Percentiles rank a stretch among this genome's conserved stretches.
phyloP scores from a whole-genome alignment of 1,140 invertebrate genomes.

The Episyrphus balteatus region DNA sequence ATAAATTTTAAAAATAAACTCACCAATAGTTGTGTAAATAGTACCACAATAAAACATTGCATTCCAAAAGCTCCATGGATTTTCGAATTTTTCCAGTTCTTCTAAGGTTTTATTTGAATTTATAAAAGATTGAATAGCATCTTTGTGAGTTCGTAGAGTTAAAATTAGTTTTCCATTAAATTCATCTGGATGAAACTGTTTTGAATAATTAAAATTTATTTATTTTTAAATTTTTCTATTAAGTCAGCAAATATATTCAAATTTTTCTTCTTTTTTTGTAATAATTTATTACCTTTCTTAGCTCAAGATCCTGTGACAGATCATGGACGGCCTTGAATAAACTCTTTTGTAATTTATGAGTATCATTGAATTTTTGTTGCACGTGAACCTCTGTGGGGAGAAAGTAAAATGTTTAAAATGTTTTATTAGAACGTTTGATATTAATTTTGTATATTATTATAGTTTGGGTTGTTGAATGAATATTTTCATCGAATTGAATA shows the following conservation, averaged over 20 bases:
- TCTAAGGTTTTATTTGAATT: constrained; percentile 8
- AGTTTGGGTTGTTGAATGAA: no score
- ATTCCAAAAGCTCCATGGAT: constrained; percentile 80
- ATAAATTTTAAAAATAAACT: constrained; percentile 33
- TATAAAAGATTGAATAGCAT: constrained; percentile 16
- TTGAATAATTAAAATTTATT: not conserved
- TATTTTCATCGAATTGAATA: no score
- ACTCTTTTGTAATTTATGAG: constrained; percentile 12
- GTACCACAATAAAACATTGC: constrained; percentile 86
- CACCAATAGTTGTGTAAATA: constrained; percentile 89
- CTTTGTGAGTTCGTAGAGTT: constrained; percentile 14
- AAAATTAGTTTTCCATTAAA: constrained; percentile 13
- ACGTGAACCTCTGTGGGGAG: constrained; percentile 1
- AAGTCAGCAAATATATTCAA: no score
- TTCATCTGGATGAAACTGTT: constrained; percentile 5
- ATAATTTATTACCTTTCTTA: constrained; percentile 8
- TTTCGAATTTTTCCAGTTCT: constrained; percentile 22
- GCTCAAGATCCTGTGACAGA: constrained; percentile 5
- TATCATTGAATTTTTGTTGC: not conserved
- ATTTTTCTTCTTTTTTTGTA: no score
- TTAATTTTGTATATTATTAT: no score
- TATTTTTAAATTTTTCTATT: not conserved
- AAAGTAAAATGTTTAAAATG: not conserved
- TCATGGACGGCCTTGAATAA: constrained; percentile 16
- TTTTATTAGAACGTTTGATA: no score